phyloP scores from a whole-genome alignment of 2,113 vertebrate species.

The Laticauda laticaudata region DNA sequence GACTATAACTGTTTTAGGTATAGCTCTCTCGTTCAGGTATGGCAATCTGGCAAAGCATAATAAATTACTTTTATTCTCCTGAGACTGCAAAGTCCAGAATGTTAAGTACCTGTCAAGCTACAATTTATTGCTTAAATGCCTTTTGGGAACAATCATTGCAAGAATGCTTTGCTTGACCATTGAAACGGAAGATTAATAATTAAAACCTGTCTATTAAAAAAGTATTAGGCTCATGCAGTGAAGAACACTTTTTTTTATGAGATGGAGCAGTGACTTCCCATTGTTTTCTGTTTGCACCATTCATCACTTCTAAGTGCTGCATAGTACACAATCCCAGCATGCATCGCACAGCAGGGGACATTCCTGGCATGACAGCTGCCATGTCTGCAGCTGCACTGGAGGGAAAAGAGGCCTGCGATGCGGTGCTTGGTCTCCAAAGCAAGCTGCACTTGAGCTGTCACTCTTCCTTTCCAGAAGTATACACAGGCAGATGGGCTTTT shows the following conservation, averaged over 20 bases:
- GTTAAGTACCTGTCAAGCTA: not conserved
- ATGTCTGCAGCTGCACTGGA: not conserved
- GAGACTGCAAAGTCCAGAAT: not conserved
- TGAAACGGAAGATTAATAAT: not conserved
- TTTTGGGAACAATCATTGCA: not conserved
- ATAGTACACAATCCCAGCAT: not conserved
- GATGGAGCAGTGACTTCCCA: not conserved
- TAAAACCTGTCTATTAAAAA: not conserved
- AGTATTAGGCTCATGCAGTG: not conserved
- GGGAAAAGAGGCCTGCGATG: not conserved
- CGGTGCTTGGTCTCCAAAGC: not conserved
- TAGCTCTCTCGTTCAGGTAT: not conserved
- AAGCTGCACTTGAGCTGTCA: constrained; percentile 4
- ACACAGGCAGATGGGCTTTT: not conserved
- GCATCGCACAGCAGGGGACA: not conserved
- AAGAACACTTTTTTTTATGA: not conserved
- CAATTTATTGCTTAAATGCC: not conserved
- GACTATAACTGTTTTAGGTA: not conserved
- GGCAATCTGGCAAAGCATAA: not conserved
- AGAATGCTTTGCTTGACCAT: not conserved
- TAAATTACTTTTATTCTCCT: not conserved
- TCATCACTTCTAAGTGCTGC: not conserved
- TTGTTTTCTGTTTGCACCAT: not conserved
- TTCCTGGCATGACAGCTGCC: constrained; percentile 11
- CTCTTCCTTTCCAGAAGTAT: not conserved